Conservation (phyloP, 2,113 vertebrate species). For the Epinephelus lanceolatus region DNA sequence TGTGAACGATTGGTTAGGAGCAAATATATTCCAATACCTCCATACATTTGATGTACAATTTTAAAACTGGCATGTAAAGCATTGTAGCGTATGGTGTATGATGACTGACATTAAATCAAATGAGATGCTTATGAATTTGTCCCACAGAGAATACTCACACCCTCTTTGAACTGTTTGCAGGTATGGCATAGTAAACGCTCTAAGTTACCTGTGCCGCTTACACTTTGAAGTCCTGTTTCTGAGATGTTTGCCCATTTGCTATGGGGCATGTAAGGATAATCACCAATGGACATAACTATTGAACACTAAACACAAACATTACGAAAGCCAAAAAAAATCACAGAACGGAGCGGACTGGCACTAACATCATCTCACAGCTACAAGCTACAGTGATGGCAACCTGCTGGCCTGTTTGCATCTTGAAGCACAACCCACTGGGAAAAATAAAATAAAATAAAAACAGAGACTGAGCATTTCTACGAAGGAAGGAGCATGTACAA, state of each 20-base stretch:
- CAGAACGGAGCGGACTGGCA: conserved; percentile 91
- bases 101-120: conserved; percentile 56
- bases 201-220: conserved; percentile 96
- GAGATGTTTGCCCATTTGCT: conserved; percentile 97
- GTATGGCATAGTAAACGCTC: conserved; percentile 97
- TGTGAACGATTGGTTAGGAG: neutral
- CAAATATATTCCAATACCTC: conserved; percentile 45
- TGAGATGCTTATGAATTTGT: conserved; percentile 67
- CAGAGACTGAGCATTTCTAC: conserved; percentile 81
- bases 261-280: conserved; percentile 94
- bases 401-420: conserved; percentile 92
- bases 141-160: conserved; percentile 88
- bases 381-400: conserved; percentile 88
- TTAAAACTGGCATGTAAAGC: conserved; percentile 70
- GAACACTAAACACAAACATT: conserved; percentile 84
- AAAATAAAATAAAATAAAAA: conserved; percentile 64
- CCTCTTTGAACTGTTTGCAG: conserved; percentile 98
- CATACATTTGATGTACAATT: conserved; percentile 64
- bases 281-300: conserved; percentile 92
- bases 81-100: conserved; percentile 59
- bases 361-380: conserved; percentile 91
- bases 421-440: conserved; percentile 84
- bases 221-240: conserved; percentile 97
- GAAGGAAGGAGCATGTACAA: conserved; percentile 87
- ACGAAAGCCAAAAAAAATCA: conserved; percentile 70